Conservation (phyloP, 2,113 vertebrate genomes). For the Microtus ochrogaster region DNA sequence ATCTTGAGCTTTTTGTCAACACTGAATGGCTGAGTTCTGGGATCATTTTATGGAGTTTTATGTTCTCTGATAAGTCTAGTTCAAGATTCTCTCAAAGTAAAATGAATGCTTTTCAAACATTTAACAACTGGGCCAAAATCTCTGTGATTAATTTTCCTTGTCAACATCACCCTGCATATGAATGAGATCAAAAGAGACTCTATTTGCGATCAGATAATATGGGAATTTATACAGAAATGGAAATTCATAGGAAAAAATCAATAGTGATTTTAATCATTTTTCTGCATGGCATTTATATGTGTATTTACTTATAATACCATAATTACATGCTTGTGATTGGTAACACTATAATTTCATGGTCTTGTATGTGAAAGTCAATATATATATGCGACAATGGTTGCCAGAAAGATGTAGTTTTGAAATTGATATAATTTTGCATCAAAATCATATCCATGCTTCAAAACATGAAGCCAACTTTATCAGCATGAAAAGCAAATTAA, state of each 20-base stretch:
- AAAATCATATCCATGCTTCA: background rate
- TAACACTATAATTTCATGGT: background rate
- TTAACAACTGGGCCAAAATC: constrained; percentile 11
- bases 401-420: constrained; percentile 2
- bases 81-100: constrained; percentile 14
- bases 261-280: background rate
- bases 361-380: background rate
- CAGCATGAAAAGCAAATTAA: background rate
- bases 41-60: background rate
- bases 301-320: background rate
- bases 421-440: background rate
- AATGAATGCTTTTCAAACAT: constrained; percentile 45
- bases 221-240: background rate
- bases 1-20: background rate
- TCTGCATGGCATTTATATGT: background rate
- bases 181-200: background rate
- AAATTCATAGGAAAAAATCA: background rate
- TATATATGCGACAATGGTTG: background rate
- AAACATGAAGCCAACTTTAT: background rate
- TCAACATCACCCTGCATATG: background rate
- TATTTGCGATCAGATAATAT: background rate
- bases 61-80: background rate
- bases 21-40: background rate
- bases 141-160: constrained; percentile 33
- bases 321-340: background rate